Percentiles rank a stretch among this genome's conserved stretches.
Conservation (phyloP, 2,888 invertebrate genomes). For the Lepeophtheirus nordmannii region DNA sequence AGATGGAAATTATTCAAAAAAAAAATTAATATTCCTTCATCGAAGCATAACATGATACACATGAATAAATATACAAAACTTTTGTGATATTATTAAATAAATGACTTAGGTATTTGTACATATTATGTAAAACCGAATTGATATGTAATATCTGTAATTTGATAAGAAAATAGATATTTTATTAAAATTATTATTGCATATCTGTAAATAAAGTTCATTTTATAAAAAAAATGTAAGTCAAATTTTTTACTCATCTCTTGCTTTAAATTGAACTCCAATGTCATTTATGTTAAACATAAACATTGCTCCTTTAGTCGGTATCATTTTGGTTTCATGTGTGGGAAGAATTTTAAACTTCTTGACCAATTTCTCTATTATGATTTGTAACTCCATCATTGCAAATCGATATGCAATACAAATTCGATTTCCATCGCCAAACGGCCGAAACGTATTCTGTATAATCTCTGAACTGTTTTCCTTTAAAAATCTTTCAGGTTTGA, state of each 20-base stretch:
- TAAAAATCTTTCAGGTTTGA: not conserved
- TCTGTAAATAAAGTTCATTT: too few relatives aligned
- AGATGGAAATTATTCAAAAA: too few relatives aligned
- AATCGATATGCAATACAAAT: not conserved
- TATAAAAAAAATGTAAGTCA: too few relatives aligned
- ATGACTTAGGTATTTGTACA: too few relatives aligned
- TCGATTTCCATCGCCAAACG: constrained; percentile 1
- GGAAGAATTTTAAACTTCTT: not conserved
- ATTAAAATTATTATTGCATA: too few relatives aligned
- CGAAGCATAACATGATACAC: too few relatives aligned
- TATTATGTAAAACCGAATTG: too few relatives aligned
- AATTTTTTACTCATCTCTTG: not conserved
- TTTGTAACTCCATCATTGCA: not conserved
- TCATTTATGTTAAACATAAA: not conserved
- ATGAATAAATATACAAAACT: too few relatives aligned
- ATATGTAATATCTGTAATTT: too few relatives aligned
- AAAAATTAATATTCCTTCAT: too few relatives aligned
- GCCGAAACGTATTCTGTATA: not conserved
- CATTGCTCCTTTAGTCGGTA: not conserved
- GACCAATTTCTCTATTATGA: not conserved
- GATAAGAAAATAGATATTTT: too few relatives aligned
- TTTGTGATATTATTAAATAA: too few relatives aligned
- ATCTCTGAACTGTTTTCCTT: not conserved
- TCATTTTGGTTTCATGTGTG: not conserved
- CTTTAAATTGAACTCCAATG: not conserved